These are phyloP conservation scores for Melanaphis sacchari DNA, from an alignment of 1,140 invertebrate genomes.

Conservation along the genomic window DNA sequence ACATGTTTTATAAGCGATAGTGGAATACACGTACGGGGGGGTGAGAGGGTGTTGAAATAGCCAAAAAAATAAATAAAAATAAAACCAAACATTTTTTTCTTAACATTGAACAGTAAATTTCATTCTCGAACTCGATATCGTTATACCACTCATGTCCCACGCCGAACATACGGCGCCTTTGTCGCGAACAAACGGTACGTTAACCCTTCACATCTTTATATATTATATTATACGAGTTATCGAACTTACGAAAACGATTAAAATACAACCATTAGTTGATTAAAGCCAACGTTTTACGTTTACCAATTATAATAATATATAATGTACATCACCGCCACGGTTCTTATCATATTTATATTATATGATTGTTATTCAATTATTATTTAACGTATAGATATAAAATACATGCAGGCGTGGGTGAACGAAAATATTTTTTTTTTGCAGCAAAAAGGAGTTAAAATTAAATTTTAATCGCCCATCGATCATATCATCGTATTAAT, in stretches of 20 bases:
- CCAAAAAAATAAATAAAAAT: neutral
- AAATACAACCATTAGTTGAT: neutral
- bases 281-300: neutral
- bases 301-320: neutral
- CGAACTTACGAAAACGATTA: neutral
- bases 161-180: neutral
- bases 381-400: neutral
- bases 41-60: neutral
- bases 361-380: too few species aligned
- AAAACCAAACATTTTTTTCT: neutral
- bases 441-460: neutral
- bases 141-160: neutral
- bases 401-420: neutral
- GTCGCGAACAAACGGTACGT: neutral
- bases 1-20: constrained; percentile 31
- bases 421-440: neutral
- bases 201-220: neutral
- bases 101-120: neutral
- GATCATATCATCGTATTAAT: neutral
- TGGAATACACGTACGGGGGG: neutral
- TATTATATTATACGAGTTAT: neutral
- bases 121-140: neutral
- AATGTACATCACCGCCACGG: neutral
- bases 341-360: neutral
- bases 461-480: neutral